Base-by-base conservation (phyloP, 2,888 invertebrate species). In the Cantharis rustica region DNA sequence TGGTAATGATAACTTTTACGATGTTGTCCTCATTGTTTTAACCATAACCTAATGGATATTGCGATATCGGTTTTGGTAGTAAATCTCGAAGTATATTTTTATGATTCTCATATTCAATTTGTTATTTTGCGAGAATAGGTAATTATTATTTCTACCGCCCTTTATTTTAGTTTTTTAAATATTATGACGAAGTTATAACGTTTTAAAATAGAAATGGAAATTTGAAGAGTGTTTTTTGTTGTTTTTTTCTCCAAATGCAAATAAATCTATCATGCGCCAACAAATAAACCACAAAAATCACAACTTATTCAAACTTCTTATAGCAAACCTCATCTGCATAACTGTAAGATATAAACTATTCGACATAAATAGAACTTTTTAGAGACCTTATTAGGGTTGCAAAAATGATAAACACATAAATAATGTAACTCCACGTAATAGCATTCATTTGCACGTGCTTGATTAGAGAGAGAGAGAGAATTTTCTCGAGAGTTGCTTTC, bases 301-400 rank as follows among this genome's bases (percentile, higher is more conserved):
- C 64, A 66, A 66, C 64, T 66, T 66, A 66, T 66, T 66, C 64
- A 66, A 66, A 66, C 64, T 66, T 66, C 64, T 66, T 66, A 66
- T 66, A 66, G 20, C 64, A 66, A 66, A 20, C 64, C 64, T 66
- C 20, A 66, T 66, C 64, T 66, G 23, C 64, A 66, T 66, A 66
- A 66, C 64, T 66, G 17, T 66, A 66, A 66, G 64, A 66, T 66
- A 66, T 66, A 66, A 47, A 66, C 64, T 66, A 66, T 66, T 66
- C 23, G 20, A 20, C 64, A 64, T 64, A 64, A 63, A 64, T n/a
- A 47, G 47, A 47, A 47, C 47, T 47, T 47, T 47, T 47, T 47
- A 47, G 47, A n/a, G 47, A 47, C 47, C 47, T 47, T 47, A n/a
- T 47, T 47, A 47, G 47, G 47, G 47, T 47, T n/a, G n/a, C 47